Evolutionary conservation across 2,888 invertebrate genomes (phyloP).

Genomic region (Phalangium opilio): DNA sequence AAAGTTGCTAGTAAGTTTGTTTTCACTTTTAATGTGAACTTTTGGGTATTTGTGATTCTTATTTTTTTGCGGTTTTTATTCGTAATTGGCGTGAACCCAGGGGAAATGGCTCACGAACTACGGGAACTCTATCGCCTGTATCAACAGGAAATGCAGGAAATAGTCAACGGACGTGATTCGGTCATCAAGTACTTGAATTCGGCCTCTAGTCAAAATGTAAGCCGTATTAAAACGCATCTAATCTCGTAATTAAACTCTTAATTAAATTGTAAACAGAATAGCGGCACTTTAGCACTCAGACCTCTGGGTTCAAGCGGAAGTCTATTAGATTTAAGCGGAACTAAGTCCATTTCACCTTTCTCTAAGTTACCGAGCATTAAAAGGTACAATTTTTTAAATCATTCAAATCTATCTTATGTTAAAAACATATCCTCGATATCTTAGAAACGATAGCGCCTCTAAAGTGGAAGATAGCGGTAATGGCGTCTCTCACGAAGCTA

Average conservation of each 20-base stretch:
- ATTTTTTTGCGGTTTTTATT: background rate
- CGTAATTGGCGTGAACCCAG: conserved; percentile 30
- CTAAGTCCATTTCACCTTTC: too few species aligned
- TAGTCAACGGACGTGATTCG: conserved; percentile 37
- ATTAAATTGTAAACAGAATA: too few species aligned
- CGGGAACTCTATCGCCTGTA: conserved; percentile 65
- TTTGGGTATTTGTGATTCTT: background rate
- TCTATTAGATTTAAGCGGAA: conserved; percentile 11
- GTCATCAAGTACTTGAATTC: conserved; percentile 5
- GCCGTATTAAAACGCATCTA: too few species aligned
- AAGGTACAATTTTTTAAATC: too few species aligned
- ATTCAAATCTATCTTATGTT: too few species aligned
- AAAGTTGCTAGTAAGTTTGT: background rate
- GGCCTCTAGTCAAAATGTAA: conserved; percentile 1
- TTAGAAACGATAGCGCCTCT: too few species aligned
- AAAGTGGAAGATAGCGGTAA: too few species aligned
- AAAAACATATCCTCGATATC: too few species aligned
- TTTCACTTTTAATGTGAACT: background rate
- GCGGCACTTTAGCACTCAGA: conserved; percentile 7
- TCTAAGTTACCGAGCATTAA: too few species aligned
- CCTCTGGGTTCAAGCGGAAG: conserved; percentile 18
- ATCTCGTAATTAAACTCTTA: too few species aligned
- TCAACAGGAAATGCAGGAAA: conserved; percentile 72
- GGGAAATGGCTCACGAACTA: conserved; percentile 54
- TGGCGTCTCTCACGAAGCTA: too few species aligned